phyloP scores from a whole-genome alignment of 2,797 vertebrate genomes.

The Hapalemur alaotrensis region DNA sequence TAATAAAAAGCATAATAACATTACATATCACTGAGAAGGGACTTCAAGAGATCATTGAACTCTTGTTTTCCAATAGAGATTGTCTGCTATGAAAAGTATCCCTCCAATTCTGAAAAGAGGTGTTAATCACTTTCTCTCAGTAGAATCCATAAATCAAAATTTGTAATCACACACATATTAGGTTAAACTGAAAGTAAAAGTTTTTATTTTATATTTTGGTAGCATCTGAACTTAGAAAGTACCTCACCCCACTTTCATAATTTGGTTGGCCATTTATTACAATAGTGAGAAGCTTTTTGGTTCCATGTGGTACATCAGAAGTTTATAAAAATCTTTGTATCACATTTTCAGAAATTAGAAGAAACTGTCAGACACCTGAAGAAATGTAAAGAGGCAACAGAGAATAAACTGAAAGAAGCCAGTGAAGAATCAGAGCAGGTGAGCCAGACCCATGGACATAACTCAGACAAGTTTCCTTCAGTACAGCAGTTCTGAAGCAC shows the following conservation, averaged over 20 bases:
- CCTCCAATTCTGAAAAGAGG: neutral
- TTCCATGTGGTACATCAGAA: neutral
- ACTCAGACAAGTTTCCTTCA: neutral
- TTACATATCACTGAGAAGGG: neutral
- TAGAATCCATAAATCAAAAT: neutral
- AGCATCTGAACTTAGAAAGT: neutral
- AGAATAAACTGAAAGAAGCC: slow-evolving; percentile 82
- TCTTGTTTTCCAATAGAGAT: neutral
- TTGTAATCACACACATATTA: neutral
- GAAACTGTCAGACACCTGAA: slow-evolving; percentile 77
- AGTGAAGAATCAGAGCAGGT: slow-evolving; percentile 84
- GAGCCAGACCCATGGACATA: neutral
- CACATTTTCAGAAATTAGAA: slow-evolving; percentile 80
- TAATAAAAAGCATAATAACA: neutral
- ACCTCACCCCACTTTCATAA: neutral
- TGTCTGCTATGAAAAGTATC: neutral
- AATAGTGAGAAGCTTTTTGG: neutral
- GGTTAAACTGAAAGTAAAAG: neutral
- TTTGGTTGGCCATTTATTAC: neutral
- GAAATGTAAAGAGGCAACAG: slow-evolving; percentile 77
- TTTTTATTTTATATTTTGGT: neutral
- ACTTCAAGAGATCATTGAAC: neutral
- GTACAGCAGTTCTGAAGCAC: neutral
- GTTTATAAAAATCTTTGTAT: neutral
- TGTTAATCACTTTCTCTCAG: neutral